Evolutionary conservation across 2,797 vertebrate species (phyloP).

Genomic region (Cossypha caffra): DNA sequence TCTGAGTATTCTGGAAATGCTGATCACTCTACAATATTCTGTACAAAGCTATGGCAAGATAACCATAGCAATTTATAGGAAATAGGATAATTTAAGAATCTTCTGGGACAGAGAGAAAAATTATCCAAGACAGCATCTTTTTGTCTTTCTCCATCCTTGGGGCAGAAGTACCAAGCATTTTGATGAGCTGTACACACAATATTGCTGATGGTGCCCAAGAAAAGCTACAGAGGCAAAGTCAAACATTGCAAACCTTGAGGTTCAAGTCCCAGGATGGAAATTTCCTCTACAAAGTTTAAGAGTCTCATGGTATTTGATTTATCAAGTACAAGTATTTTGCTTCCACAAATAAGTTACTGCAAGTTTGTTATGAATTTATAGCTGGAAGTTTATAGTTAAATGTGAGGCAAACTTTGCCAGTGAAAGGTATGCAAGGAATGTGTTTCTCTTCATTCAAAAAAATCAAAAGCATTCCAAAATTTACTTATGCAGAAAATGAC

Average conservation of each 20-base stretch:
- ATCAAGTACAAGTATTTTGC: neutral
- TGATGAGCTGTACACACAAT: neutral
- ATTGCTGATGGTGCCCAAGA: neutral
- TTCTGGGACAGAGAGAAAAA: neutral
- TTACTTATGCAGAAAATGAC: neutral
- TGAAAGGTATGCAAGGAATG: neutral
- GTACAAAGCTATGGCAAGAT: neutral
- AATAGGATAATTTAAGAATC: neutral
- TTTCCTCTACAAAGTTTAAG: neutral
- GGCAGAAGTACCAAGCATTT: neutral
- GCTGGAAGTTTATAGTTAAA: neutral
- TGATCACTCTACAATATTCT: neutral
- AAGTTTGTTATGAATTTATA: neutral
- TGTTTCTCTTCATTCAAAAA: neutral
- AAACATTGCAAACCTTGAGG: neutral
- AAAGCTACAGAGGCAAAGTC: neutral
- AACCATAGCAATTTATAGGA: neutral
- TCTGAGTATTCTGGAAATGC: neutral
- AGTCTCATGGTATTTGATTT: neutral
- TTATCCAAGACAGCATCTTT: neutral
- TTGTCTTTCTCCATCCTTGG: neutral
- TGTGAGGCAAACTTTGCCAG: neutral
- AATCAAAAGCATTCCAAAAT: neutral
- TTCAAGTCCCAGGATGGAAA: neutral
- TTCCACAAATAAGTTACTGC: neutral